Evolutionary conservation across 2,113 vertebrate species (phyloP), one percentile per base, ranked within the genome.

Genomic region (Heteronetta atricapilla): DNA sequence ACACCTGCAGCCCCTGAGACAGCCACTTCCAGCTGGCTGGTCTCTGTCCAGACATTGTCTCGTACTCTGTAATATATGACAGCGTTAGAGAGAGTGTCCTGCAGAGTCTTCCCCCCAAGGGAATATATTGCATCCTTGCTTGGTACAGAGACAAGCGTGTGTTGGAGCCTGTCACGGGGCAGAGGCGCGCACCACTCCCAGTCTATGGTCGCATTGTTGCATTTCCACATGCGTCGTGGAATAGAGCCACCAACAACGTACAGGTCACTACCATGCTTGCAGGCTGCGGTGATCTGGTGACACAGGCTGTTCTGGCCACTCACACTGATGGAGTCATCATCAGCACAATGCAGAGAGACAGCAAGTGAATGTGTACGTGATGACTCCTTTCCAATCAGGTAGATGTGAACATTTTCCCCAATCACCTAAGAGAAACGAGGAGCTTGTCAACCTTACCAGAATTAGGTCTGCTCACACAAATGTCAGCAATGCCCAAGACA

Each of bases 221-320:
- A 99, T 89, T 99, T 99, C 99, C 99, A 99, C 99, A 99, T 99
- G 91, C 99, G 99, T 2, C 99, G 98, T 3, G 99, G 99, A 60
- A 99, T 99, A 76, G 99, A 99, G 34, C 99, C 99, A 6, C 99
- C 99, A 2, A 99, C 99, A 8, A 99, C 99, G 0, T 99, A 99
- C 10, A 99, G 98, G 98, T 99, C 99, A 0, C 98, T 98, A 0
- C 99, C 99, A 0, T 99, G 99, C 96, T 99, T 99, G 98, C 99
- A 99, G 93, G 99, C 99, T 0, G 99, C 99, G 0, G 99, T 99
- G 98, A 99, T 99, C 98, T 99, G 99, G 97, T 99, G 99, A 64
- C 99, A 99, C 90, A 99, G 95, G 94, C 99, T 99, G 97, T 99
- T 99, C 95, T 99, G 99, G 60, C 99, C 99, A 2, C 99, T 99